Conservation (phyloP, 2,113 vertebrate species). For the Eurystomus gularis region DNA sequence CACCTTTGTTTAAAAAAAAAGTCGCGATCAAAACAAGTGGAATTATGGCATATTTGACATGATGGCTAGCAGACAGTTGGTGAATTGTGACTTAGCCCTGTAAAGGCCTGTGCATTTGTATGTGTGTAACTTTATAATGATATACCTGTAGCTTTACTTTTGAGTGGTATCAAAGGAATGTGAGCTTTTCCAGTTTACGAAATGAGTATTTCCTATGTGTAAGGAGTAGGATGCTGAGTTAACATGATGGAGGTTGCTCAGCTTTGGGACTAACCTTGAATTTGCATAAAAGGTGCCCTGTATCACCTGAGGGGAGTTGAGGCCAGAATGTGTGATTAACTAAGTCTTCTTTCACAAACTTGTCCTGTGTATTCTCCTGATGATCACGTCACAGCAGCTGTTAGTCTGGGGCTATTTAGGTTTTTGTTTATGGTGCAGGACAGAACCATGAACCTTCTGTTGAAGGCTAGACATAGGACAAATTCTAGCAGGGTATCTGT, state of each 20-base stretch:
- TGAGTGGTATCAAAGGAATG: background rate
- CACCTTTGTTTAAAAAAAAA: background rate
- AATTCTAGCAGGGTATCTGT: background rate
- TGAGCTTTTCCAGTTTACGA: background rate
- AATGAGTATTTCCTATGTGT: background rate
- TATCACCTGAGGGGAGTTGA: background rate
- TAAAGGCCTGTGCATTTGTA: background rate
- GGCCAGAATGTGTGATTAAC: background rate
- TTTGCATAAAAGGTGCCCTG: background rate
- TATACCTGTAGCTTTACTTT: background rate
- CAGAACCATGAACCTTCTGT: background rate
- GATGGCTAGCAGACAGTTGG: background rate
- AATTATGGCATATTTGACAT: background rate
- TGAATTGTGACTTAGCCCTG: background rate
- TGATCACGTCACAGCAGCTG: background rate
- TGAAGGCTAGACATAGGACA: background rate
- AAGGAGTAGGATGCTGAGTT: background rate
- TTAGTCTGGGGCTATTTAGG: background rate
- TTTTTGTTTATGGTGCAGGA: background rate
- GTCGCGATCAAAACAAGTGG: background rate
- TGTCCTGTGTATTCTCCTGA: background rate
- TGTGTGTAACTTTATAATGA: background rate
- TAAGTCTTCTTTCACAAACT: background rate
- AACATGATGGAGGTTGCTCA: background rate
- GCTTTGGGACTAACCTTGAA: background rate